Evolutionary conservation across 2,888 invertebrate species (phyloP), one percentile per base, ranked within the genome.

Genomic region (Adela reaumurella): DNA sequence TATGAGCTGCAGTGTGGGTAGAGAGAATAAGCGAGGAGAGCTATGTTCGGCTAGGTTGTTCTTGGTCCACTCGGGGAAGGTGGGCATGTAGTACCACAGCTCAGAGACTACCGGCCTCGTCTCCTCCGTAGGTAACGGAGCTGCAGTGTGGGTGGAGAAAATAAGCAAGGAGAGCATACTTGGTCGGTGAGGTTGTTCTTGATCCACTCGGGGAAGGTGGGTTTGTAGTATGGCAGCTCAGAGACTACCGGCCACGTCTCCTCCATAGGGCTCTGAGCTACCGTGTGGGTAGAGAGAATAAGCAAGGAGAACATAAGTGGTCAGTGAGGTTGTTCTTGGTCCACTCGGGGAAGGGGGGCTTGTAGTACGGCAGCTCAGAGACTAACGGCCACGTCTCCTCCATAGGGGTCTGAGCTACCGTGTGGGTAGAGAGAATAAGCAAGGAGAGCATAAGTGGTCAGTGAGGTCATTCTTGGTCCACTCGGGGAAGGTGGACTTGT

Each of bases 311-410:
- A 64, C 70, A 64, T 54, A 84, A 80, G 64, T 90, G 89, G 52
- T 82, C 84, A 41, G 83, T 83, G 45, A 98, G 79, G 61, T 88
- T 92, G 63, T 91, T 91, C 20, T 86, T 83, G 52, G 89, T 92
- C 97, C 97, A 97, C 64, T 90, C 90, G 2, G 97, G 97, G 74
- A 97, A 97, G 17, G 91, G 90, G 1, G 90, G 86, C 73, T 97
- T 97, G 78, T 93, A 99, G 68, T 98, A 97, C 0, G 94, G 92
- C 51, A 98, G 74, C 28, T 87, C 82, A 1, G 92, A 89, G 0
- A 99, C 97, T 1, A 97, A 97, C 0, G 96, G 96, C 97, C 97
- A 97, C 47, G 89, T 87, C 46, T 93, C 91, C 62, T 97, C 96
- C 1, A 91, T 95, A 0, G 99, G 99, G 0, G 99, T 99, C n/a